These are phyloP conservation scores for Agelas oroides DNA, from an alignment of 37 sponge, comb jelly and placozoan species.

Conservation along the genomic window DNA sequence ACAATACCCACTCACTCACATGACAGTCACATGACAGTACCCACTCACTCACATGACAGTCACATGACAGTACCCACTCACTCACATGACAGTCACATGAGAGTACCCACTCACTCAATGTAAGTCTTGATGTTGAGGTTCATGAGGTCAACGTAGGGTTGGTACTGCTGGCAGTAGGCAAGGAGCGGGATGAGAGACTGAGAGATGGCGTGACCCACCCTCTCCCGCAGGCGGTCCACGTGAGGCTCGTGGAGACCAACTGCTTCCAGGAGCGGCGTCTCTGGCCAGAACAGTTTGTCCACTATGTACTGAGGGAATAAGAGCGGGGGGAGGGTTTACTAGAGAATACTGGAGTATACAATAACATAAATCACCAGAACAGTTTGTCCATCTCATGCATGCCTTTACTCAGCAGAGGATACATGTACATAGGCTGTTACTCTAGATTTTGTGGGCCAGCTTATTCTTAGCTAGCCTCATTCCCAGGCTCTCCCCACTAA, in stretches of 20 bases:
- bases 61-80: background rate
- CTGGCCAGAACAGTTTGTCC: conserved; percentile 94
- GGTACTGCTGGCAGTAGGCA: conserved; percentile 85
- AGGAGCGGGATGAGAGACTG: conserved; percentile 86
- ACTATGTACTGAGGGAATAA: conserved; percentile 53
- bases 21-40: too few relatives aligned
- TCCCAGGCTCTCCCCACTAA: too few relatives aligned
- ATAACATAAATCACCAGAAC: background rate
- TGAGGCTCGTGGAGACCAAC: conserved; percentile 93
- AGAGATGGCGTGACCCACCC: conserved; percentile 49
- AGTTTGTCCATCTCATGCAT: too few relatives aligned
- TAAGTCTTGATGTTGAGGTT: conserved; percentile 75
- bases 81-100: too few relatives aligned
- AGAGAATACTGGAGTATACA: background rate
- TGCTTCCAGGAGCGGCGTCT: conserved; percentile 83
- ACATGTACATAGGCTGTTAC: too few relatives aligned
- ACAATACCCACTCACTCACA: too few relatives aligned
- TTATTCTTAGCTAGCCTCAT: too few relatives aligned
- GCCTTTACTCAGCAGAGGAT: too few relatives aligned
- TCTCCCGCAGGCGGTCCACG: conserved; percentile 69
- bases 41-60: too few relatives aligned
- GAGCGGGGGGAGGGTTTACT: too few relatives aligned
- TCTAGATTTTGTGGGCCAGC: too few relatives aligned
- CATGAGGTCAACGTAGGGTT: conserved; percentile 77
- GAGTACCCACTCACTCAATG: conserved; percentile 61